Percentiles rank a stretch among this genome's conserved stretches.
phyloP scores from a whole-genome alignment of 1,140 invertebrate genomes.

The Radopholus similis region DNA sequence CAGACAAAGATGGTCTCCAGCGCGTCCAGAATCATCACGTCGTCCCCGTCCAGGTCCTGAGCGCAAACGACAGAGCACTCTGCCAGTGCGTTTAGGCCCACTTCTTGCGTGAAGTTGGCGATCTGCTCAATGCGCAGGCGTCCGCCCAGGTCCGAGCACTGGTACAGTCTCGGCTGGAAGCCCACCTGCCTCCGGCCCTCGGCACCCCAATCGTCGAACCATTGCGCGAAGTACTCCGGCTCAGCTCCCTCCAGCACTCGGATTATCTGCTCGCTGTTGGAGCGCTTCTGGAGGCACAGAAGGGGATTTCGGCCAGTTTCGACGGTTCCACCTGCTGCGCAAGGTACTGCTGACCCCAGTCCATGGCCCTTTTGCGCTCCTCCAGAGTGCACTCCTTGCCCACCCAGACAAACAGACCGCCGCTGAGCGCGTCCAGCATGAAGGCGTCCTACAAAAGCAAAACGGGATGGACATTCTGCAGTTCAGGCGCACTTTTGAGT shows the following conservation, averaged over 20 bases:
- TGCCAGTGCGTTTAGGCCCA: not conserved
- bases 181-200: slow-evolving; percentile 36
- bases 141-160: slow-evolving; percentile 65
- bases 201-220: slow-evolving; percentile 52
- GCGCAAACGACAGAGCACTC: not conserved
- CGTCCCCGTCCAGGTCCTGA: slow-evolving; percentile 74
- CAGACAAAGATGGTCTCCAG: slow-evolving; percentile 75
- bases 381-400: slow-evolving; percentile 73
- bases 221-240: slow-evolving; percentile 48
- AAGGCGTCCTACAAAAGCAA: slow-evolving; percentile 70
- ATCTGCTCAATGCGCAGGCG: slow-evolving; percentile 68
- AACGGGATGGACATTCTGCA: not conserved
- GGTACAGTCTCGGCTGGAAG: slow-evolving; percentile 67
- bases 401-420: slow-evolving; percentile 80
- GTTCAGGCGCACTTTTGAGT: slow-evolving; percentile 42
- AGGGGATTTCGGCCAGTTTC: not conserved
- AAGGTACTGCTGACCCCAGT: slow-evolving; percentile 66
- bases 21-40: slow-evolving; percentile 81
- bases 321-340: slow-evolving; percentile 19
- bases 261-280: slow-evolving; percentile 44
- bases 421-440: slow-evolving; percentile 75
- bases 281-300: slow-evolving; percentile 52
- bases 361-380: slow-evolving; percentile 75
- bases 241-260: slow-evolving; percentile 57
- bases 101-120: slow-evolving; percentile 64